Percentiles rank a stretch among this genome's conserved stretches.
phyloP scores from a whole-genome alignment of 2,113 vertebrate species.

The Nothobranchius furzeri region DNA sequence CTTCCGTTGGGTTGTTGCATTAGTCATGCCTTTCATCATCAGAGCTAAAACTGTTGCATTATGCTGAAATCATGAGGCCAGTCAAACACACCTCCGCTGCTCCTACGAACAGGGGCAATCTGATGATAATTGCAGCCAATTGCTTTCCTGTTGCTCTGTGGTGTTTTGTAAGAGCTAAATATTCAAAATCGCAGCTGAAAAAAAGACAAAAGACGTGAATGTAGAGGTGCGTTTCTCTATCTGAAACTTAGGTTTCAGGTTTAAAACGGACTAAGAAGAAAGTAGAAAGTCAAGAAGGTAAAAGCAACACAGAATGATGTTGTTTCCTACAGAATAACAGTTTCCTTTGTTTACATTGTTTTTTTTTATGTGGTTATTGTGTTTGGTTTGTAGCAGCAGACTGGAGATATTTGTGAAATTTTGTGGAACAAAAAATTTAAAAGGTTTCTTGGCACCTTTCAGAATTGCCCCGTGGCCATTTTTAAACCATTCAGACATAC shows the following conservation, averaged over 20 bases:
- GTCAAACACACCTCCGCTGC: constrained; percentile 37
- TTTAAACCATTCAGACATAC: too few relatives aligned
- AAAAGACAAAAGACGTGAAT: constrained; percentile 7
- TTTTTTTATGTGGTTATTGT: too few relatives aligned
- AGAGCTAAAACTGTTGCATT: constrained; percentile 15
- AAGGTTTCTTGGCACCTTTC: too few relatives aligned
- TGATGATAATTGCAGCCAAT: constrained; percentile 66
- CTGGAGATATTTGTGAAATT: too few relatives aligned
- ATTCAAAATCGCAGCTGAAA: background rate
- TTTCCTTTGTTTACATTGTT: too few relatives aligned
- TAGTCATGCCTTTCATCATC: constrained; percentile 30
- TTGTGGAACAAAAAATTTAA: too few relatives aligned
- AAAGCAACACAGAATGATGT: background rate
- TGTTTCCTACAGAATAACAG: too few relatives aligned
- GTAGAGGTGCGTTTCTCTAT: constrained; percentile 1
- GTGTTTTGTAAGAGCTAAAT: constrained; percentile 43
- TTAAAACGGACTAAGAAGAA: background rate
- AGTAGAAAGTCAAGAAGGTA: background rate
- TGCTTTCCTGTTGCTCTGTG: constrained; percentile 40
- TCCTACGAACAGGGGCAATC: constrained; percentile 43
- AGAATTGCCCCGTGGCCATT: too few relatives aligned
- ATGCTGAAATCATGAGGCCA: constrained; percentile 28
- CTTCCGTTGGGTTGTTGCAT: constrained; percentile 16
- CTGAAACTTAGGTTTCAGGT: constrained; percentile 7
- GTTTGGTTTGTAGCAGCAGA: too few relatives aligned